Percentiles rank a stretch among this genome's conserved stretches.
Conservation (phyloP, 2,797 vertebrate genomes). For the Atherinosoma microstoma region DNA sequence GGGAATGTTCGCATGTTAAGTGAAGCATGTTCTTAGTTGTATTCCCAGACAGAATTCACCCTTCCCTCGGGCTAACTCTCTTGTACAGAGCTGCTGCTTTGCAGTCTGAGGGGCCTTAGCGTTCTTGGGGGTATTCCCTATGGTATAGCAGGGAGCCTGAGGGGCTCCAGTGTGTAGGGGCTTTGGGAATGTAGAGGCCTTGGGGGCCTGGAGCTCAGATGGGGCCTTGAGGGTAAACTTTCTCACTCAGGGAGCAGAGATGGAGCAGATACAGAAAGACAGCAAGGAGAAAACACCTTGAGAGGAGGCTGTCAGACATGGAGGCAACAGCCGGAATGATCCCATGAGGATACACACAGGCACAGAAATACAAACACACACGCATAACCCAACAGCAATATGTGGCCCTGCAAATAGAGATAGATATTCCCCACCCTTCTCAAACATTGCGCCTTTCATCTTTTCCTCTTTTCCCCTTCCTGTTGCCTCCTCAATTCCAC, state of each 20-base stretch:
- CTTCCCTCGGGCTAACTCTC: conserved; percentile 65
- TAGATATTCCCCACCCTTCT: conserved; percentile 46
- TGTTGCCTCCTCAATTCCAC: conserved; percentile 59
- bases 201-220: conserved; percentile 84
- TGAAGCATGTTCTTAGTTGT: conserved; percentile 77
- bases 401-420: conserved; percentile 52
- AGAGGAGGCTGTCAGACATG: conserved; percentile 77
- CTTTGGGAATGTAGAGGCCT: conserved; percentile 79
- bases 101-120: conserved; percentile 77
- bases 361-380: conserved; percentile 57
- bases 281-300: conserved; percentile 78
- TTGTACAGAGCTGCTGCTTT: conserved; percentile 75
- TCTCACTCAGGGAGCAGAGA: conserved; percentile 79
- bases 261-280: conserved; percentile 69
- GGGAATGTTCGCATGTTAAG: conserved; percentile 53
- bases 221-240: conserved; percentile 77
- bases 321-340: conserved; percentile 72
- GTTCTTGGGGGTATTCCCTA: conserved; percentile 80
- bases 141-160: conserved; percentile 74
- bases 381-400: conserved; percentile 57
- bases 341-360: conserved; percentile 68
- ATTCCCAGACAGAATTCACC: conserved; percentile 76
- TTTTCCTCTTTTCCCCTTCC: conserved; percentile 52
- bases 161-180: conserved; percentile 76
- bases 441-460: conserved; percentile 60